A percentile compares a stretch with the other conserved stretches of the same genome.
Conservation (phyloP, 1,140 invertebrate species). For the Bombus polaris region DNA sequence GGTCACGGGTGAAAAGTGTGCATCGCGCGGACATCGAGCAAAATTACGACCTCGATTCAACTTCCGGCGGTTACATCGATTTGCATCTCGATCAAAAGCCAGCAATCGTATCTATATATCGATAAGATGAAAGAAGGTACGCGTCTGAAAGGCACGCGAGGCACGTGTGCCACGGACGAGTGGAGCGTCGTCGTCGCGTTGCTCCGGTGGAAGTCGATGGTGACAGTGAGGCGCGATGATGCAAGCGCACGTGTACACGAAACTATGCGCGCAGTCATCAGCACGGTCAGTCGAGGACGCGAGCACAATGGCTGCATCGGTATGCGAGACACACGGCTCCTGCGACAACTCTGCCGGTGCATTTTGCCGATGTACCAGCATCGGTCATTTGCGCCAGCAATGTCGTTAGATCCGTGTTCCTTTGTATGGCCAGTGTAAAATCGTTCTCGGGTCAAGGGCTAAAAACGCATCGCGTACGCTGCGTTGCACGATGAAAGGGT, state of each 20-base stretch:
- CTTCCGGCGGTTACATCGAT: not conserved
- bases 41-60: not conserved
- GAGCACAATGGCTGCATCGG: conserved; percentile 8
- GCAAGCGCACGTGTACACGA: conserved; percentile 52
- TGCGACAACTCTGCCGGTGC: not conserved
- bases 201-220: conserved; percentile 45
- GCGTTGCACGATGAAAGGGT: not conserved
- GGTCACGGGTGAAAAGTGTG: not conserved
- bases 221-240: conserved; percentile 61
- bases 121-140: conserved; percentile 41
- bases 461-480: not conserved
- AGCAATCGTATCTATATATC: not conserved
- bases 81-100: no score
- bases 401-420: not conserved
- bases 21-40: not conserved
- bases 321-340: not conserved
- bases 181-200: not conserved
- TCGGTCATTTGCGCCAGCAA: not conserved
- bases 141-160: conserved; percentile 46
- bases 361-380: not conserved
- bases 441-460: not conserved
- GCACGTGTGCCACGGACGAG: conserved; percentile 65
- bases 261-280: conserved; percentile 73
- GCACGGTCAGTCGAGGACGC: conserved; percentile 41
- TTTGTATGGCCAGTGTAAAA: not conserved